phyloP scores from a whole-genome alignment of 2,888 invertebrate species.

The Xylophagus ater region DNA sequence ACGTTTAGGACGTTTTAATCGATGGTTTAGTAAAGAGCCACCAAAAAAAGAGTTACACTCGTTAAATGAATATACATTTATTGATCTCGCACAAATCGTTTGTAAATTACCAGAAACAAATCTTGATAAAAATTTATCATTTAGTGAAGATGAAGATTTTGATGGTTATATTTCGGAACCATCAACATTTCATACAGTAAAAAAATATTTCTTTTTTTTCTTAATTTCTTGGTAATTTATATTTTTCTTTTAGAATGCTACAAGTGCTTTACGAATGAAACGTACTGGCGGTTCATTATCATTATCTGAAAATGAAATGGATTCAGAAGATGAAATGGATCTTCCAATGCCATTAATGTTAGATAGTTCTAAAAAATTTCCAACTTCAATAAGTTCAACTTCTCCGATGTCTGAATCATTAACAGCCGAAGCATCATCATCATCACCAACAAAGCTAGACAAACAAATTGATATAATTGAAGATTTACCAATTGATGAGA shows the following conservation, averaged over 20 bases:
- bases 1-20: slow-evolving; percentile 49
- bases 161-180: slow-evolving; percentile 84
- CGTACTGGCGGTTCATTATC: slow-evolving; percentile 70
- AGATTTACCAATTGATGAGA: too few relatives aligned
- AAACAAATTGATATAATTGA: too few relatives aligned
- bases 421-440: slow-evolving; percentile 6
- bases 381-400: slow-evolving; percentile 22
- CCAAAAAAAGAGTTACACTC: slow-evolving; percentile 34
- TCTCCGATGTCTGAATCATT: slow-evolving; percentile 19
- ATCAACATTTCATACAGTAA: slow-evolving; percentile 29
- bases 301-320: slow-evolving; percentile 71
- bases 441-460: too few relatives aligned
- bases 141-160: slow-evolving; percentile 43
- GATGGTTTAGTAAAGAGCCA: slow-evolving; percentile 38
- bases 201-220: slow-evolving; percentile 14
- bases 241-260: slow-evolving; percentile 34
- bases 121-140: slow-evolving; percentile 36
- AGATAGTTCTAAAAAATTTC: slow-evolving; percentile 19
- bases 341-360: slow-evolving; percentile 22
- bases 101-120: slow-evolving; percentile 60
- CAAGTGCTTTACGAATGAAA: slow-evolving; percentile 44
- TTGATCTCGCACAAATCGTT: slow-evolving; percentile 87
- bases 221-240: slow-evolving; percentile 6
- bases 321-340: slow-evolving; percentile 48
- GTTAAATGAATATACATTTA: slow-evolving; percentile 61